Evolutionary conservation across 35 echinoderm and acorn worm species (phyloP), one percentile per base, ranked within the genome.

Genomic region (Ptychodera flava): DNA sequence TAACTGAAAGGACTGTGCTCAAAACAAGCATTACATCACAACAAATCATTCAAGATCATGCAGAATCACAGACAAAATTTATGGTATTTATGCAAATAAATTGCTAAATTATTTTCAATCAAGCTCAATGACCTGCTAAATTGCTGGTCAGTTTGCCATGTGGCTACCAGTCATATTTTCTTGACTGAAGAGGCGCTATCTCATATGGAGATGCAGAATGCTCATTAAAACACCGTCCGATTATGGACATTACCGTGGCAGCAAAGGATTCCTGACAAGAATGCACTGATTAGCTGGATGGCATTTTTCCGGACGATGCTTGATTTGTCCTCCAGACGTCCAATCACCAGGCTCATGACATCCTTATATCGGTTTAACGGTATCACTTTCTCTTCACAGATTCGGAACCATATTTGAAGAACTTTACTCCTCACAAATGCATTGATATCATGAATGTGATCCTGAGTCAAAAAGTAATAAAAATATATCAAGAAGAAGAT

Each of bases 381-480:
- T 34, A 99, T 92, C 38, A 92, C 96, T 33, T 78, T 81, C 28
- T 94, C 90, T 31, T 92, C 79, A 77, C 96, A 94, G 28, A 99
- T 90, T 16, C 84, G 91, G 0, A 89, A 81, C 95, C 95, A 98
- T 33, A 98, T 80, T 78, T 93, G 90, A n/a, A 98, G 92, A 28
- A 82, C 80, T 36, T 90, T 87, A 82, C 92, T 94, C 1, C 95
- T 87, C n/a, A 79, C 89, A 84, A 92, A 98, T 30, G 95, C 92
- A 79, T 98, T 90, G 22, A 98, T 90, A 84, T 98, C 95, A 82
- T 98, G 95, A 38, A 98, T 92, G 79, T 99, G 96, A 76, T 99
- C 96, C 96, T 99, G 36, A 6, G 35, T 31, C 22, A 31, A 16
- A 77, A 91, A 78, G 38, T 6, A 78, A 0, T 14, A 0, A 30